Evolutionary conservation across 2,797 vertebrate genomes (phyloP), one percentile per base, ranked within the genome.

Genomic region (Heliangelus exortis): DNA sequence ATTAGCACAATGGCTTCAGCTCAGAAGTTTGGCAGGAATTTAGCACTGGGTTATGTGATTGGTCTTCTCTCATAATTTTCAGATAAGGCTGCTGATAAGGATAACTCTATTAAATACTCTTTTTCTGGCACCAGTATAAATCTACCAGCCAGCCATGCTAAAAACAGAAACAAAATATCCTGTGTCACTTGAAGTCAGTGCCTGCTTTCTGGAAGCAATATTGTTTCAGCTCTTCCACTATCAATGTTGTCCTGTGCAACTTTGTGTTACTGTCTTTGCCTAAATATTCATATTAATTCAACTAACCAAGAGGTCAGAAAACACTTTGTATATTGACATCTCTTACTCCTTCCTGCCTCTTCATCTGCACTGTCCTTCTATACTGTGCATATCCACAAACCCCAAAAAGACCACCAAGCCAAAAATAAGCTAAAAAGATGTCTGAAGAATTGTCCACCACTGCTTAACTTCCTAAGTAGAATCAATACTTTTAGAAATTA

Each of bases 11-110:
- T 65, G 71, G 43, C 36, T 90, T 68, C 33, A 80, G 28, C 74
- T 88, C 51, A 78, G 12, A 93, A 86, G 51, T 22, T 69, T 86
- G 55, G 29, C 51, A 75, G 80, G 73, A 84, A 31, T 86, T 68
- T 54, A 90, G 41, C 25, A 25, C 34, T 81, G 21, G 5, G 75
- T 88, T 92, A 25, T 63, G 43, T 71, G 48, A 26, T 68, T 71
- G 51, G 41, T 79, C n/a, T 47, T 90, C 45, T 41, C 28, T 61
- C 74, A 34, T 77, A 75, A 48, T 55, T 58, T 90, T 78, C 50
- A 68, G 66, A 72, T 68, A 54, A 76, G 29, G 43, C 63, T 74
- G 21, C 45, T 92, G 36, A 48, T 88, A 78, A 84, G 12, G 17
- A 50, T 59, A 65, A 53, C 22, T 65, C 41, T 58, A 17, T 77